These are phyloP conservation scores for Baccha elongata DNA, from an alignment of 2,888 invertebrate species.

Conservation along the genomic window DNA sequence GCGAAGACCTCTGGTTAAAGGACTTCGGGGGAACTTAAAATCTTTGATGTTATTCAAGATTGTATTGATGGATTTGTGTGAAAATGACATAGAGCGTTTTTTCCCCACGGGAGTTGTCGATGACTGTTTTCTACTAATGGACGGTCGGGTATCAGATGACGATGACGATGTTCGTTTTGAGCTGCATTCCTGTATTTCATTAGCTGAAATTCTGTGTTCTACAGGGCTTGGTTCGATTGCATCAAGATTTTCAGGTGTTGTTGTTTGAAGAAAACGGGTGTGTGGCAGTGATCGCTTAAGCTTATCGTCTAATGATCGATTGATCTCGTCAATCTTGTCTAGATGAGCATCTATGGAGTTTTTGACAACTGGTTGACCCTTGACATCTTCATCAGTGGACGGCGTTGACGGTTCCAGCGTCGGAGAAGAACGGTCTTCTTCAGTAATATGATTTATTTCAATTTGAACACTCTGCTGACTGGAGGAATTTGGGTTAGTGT, in stretches of 20 bases:
- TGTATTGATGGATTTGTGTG: slow-evolving; percentile 80
- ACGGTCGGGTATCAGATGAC: slow-evolving; percentile 78
- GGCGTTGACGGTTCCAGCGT: slow-evolving; percentile 34
- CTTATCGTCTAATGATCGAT: slow-evolving; percentile 80
- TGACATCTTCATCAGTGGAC: slow-evolving; percentile 24
- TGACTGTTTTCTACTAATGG: slow-evolving; percentile 69
- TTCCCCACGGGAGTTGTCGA: slow-evolving; percentile 71
- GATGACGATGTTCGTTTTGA: slow-evolving; percentile 79
- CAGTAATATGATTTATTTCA: slow-evolving; percentile 77
- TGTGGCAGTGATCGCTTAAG: slow-evolving; percentile 78
- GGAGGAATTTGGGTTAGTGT: slow-evolving; percentile 53
- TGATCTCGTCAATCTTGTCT: slow-evolving; percentile 81
- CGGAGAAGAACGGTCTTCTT: neutral
- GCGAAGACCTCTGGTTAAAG: slow-evolving; percentile 76
- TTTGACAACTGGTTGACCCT: slow-evolving; percentile 74
- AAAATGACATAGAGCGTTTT: slow-evolving; percentile 81
- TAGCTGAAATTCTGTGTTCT: slow-evolving; percentile 58
- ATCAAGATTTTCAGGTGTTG: slow-evolving; percentile 76
- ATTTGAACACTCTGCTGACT: slow-evolving; percentile 75
- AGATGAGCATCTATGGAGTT: slow-evolving; percentile 81
- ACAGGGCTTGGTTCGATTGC: slow-evolving; percentile 77
- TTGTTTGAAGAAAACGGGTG: slow-evolving; percentile 53
- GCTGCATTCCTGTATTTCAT: slow-evolving; percentile 70
- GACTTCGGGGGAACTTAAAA: slow-evolving; percentile 79
- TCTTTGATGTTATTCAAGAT: slow-evolving; percentile 80